Base-by-base conservation (phyloP, 2,113 vertebrate species). In the Sylvia atricapilla region DNA sequence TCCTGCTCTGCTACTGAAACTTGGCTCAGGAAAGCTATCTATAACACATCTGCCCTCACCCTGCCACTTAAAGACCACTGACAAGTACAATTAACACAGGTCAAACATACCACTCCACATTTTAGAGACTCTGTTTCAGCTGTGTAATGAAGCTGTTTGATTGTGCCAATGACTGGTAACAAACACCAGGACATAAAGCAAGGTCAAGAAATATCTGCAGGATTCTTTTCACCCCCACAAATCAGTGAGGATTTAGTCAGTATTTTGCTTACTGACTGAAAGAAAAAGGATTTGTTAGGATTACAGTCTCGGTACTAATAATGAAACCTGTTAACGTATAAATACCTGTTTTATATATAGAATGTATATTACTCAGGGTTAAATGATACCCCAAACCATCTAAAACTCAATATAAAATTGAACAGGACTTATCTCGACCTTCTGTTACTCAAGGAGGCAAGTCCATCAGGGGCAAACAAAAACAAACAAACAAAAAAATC, bases 21-120 rank as follows among this genome's bases (percentile, higher is more conserved):
- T 47, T 79, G 62, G 66, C 70, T 89, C 77, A 77, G 69, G 31
- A 96, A 90, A 94, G 73, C 77, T 79, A 23, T 67, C 70, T 94
- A 84, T 91, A 82, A 60, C 89, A 90, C 33, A 88, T 64, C 44
- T 87, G 44, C 73, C 76, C 67, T 81, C 73, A 23, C 59, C 75
- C 84, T 69, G 56, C 82, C 68, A 55, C 70, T 96, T 90, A 85
- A 85, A 89, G 90, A 94, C 93, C 92, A 95, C 63, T 89, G 76
- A 95, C 79, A 94, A 84, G 19, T 83, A 73, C 89, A 90, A 97
- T 93, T 94, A 95, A 94, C 89, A 94, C 63, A 85, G 95, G 87
- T 97, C 64, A 47, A 89, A 96, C 92, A 92, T 80, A 84, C 87
- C 82, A 89, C 69, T 58, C 49, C 62, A 84, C 66, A 91, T 94